Conservation (phyloP, 2,888 invertebrate species). For the Aphidius colemani region DNA sequence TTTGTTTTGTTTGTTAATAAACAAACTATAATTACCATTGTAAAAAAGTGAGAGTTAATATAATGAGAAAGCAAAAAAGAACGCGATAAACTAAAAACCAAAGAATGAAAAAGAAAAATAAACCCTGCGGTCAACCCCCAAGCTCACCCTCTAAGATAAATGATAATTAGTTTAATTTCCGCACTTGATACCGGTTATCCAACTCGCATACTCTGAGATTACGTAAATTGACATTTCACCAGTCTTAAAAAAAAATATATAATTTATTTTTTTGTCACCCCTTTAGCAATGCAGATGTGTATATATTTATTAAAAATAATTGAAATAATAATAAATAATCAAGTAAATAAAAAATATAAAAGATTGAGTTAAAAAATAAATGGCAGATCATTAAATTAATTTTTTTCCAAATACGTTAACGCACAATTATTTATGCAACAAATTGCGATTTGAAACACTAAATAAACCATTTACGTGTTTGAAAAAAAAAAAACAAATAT, state of each 20-base stretch:
- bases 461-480: not conserved
- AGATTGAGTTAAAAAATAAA: not conserved
- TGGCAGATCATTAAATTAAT: conserved; percentile 12
- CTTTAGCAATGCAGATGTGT: not conserved
- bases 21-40: not conserved
- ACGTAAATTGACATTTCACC: conserved; percentile 51
- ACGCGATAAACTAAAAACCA: no score
- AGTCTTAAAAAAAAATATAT: conserved; percentile 24
- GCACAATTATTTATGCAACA: not conserved
- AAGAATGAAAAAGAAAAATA: not conserved
- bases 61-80: not conserved
- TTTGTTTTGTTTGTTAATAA: no score
- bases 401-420: conserved; percentile 15
- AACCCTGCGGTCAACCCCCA: conserved; percentile 32
- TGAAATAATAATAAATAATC: not conserved
- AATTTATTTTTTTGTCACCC: conserved; percentile 10
- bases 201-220: conserved; percentile 39
- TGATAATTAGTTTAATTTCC: conserved; percentile 42
- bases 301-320: conserved; percentile 2
- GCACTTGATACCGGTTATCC: conserved; percentile 46
- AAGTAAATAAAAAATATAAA: conserved; percentile 16
- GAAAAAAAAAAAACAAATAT: not conserved
- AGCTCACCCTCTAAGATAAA: conserved; percentile 37
- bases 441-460: not conserved
- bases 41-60: no score